Percentiles rank a stretch among this genome's conserved stretches.
Evolutionary conservation across 1,140 invertebrate species (phyloP).

Genomic region (Teleogryllus occipitalis): DNA sequence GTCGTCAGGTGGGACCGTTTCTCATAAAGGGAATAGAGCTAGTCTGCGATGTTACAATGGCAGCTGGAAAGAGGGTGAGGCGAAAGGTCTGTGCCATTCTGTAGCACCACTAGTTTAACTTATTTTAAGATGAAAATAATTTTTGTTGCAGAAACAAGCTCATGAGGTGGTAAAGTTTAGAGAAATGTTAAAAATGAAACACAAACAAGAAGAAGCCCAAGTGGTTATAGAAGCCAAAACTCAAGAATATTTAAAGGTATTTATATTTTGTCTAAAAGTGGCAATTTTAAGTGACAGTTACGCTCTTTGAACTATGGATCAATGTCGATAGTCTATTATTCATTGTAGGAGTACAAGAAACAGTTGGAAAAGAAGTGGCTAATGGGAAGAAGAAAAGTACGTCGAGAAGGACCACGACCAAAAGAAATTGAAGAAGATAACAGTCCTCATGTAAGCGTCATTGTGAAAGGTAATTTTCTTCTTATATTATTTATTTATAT

Average conservation of each 20-base stretch:
- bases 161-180: slow-evolving; percentile 59
- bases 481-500: slow-evolving; percentile 16
- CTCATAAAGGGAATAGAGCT: too few species aligned
- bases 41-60: too few species aligned
- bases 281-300: background rate
- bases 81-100: too few species aligned
- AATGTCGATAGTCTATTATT: slow-evolving; percentile 10
- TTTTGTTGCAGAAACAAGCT: slow-evolving; percentile 50
- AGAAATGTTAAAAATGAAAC: slow-evolving; percentile 42
- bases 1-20: too few species aligned
- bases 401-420: slow-evolving; percentile 41
- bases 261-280: background rate
- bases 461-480: slow-evolving; percentile 47
- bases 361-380: slow-evolving; percentile 52
- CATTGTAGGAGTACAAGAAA: slow-evolving; percentile 51
- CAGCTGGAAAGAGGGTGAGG: too few species aligned
- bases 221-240: slow-evolving; percentile 54
- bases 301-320: background rate
- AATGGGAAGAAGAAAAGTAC: slow-evolving; percentile 40
- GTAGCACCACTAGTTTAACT: background rate
- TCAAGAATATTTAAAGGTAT: slow-evolving; percentile 21
- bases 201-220: slow-evolving; percentile 54
- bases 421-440: slow-evolving; percentile 47
- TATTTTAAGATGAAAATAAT: background rate
- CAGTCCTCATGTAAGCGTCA: slow-evolving; percentile 44